Conservation (phyloP, 2,797 vertebrate species). For the Clarias fuscus region DNA sequence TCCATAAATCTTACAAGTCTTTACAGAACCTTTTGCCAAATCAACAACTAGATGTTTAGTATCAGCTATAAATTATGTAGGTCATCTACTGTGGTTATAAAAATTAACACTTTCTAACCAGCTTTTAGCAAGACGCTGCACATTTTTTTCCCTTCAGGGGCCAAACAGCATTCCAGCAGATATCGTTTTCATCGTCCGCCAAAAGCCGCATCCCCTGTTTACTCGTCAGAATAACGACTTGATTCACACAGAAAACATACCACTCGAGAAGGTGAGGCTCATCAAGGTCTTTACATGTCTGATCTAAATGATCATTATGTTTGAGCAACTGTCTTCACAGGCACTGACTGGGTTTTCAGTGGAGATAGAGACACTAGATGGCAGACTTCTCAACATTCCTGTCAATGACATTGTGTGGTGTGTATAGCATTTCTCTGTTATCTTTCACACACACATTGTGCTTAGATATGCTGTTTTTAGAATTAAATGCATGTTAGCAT, state of each 20-base stretch:
- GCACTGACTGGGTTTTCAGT: slow-evolving; percentile 87
- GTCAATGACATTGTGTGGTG: slow-evolving; percentile 92
- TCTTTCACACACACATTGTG: background rate
- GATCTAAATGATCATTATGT: background rate
- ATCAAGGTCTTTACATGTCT: background rate
- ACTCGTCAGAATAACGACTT: slow-evolving; percentile 76
- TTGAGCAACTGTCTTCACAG: slow-evolving; percentile 64
- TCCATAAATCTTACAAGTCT: background rate
- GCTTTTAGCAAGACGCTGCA: background rate
- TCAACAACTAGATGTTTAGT: too few relatives aligned
- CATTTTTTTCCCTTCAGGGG: slow-evolving; percentile 73
- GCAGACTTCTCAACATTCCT: slow-evolving; percentile 84
- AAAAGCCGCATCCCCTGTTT: slow-evolving; percentile 85
- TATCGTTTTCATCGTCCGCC: slow-evolving; percentile 87
- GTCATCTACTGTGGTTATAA: too few relatives aligned
- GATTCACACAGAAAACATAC: slow-evolving; percentile 73
- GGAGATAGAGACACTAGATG: slow-evolving; percentile 86
- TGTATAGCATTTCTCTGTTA: slow-evolving; percentile 62
- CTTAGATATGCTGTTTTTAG: background rate
- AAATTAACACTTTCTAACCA: too few relatives aligned
- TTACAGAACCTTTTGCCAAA: background rate
- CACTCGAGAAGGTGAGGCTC: slow-evolving; percentile 83
- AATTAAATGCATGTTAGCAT: background rate
- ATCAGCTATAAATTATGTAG: too few relatives aligned
- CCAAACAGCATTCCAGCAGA: slow-evolving; percentile 89